Evolutionary conservation across 2,797 vertebrate genomes (phyloP).

Genomic region (Acanthurus lineatus): DNA sequence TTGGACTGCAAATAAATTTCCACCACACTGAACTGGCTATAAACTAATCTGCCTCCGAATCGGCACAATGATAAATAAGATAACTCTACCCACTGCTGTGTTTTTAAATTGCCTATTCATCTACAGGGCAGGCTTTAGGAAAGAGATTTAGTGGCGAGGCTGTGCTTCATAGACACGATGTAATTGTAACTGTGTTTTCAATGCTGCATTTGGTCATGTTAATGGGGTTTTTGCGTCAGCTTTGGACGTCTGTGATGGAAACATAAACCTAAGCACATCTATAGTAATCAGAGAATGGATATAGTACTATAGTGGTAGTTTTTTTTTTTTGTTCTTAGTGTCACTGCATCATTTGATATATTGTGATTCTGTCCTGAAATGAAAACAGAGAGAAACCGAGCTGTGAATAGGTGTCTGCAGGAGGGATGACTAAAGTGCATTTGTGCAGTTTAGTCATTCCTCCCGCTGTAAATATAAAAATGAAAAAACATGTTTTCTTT

Average conservation of each 20-base stretch:
- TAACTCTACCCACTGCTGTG: slow-evolving; percentile 78
- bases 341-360: slow-evolving; percentile 10
- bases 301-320: slow-evolving; percentile 6
- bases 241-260: slow-evolving; percentile 46
- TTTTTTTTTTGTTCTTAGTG: slow-evolving; percentile 24
- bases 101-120: slow-evolving; percentile 85
- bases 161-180: slow-evolving; percentile 63
- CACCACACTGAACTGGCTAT: slow-evolving; percentile 58
- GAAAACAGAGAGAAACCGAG: slow-evolving; percentile 43
- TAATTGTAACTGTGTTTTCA: slow-evolving; percentile 57
- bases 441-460: slow-evolving; percentile 28
- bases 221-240: slow-evolving; percentile 51
- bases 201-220: slow-evolving; percentile 41
- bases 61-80: slow-evolving; percentile 78
- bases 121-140: slow-evolving; percentile 61
- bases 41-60: slow-evolving; percentile 79
- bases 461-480: slow-evolving; percentile 13
- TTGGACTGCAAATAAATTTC: slow-evolving; percentile 70
- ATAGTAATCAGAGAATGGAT: slow-evolving; percentile 11
- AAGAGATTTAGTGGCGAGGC: slow-evolving; percentile 40
- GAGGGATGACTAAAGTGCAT: slow-evolving; percentile 25
- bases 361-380: not conserved
- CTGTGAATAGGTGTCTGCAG: slow-evolving; percentile 39
- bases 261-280: slow-evolving; percentile 42
- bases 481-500: slow-evolving; percentile 4